Base-by-base conservation (phyloP, 2,888 invertebrate species). In the Heliconius ethilla region DNA sequence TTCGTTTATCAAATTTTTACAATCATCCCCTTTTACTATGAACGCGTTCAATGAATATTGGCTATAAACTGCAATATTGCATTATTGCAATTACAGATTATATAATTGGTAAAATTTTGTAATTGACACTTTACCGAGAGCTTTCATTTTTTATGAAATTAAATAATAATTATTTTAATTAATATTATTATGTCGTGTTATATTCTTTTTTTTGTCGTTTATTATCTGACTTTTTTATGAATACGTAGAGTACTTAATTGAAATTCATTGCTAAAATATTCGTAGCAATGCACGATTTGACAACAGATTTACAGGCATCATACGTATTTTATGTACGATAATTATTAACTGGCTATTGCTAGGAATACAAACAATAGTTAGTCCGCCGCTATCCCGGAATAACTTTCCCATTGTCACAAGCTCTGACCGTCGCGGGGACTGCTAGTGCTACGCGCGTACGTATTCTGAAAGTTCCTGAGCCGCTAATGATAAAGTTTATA, bases 321-420 rank as follows among this genome's bases (percentile, higher is more conserved):
- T 62, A 75, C 55, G 27, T 75, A 65, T 78, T 75, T 75, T 70
- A 63, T 75, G 29, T 70, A 74, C 78, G 78, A 78, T 75, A 63
- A 75, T 78, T 75, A 75, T 75, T 78, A 75, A 78, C 78, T 78
- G 69, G 70, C 75, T 51, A 78, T 78, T 75, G 67, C 75, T 75
- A 78, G 75, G 74, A 59, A 75, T 55, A 72, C 62, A 74, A 77
- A 79, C 79, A 77, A 79, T 79, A 70, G 75, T 77, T 75, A 65
- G 77, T 79, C 77, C 66, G 75, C 75, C 29, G 63, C 75, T 72
- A 78, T 76, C 74, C 77, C 73, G 75, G 73, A 73, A 78, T 80
- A 78, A 78, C 82, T 85, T 84, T 84, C 80, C 83, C 82, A 84
- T 85, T 85, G 84, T 84, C 82, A 81, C 81, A 80, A 82, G 82